phyloP scores from a whole-genome alignment of 2,888 invertebrate species.

The Chrysotoxum bicinctum region DNA sequence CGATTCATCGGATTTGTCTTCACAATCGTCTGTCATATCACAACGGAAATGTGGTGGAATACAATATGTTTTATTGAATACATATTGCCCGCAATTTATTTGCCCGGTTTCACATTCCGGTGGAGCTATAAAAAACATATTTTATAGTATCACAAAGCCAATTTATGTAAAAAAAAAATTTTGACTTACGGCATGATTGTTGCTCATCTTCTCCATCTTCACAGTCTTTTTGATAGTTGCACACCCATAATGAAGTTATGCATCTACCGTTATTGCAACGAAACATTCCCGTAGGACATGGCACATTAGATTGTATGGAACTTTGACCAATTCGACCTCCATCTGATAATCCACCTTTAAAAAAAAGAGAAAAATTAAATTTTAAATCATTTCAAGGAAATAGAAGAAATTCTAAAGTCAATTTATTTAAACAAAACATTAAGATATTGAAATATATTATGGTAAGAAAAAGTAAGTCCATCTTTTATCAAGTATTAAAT shows the following conservation, averaged over 20 bases:
- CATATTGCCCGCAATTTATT: slow-evolving; percentile 95
- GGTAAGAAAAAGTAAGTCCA: no score
- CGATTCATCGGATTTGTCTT: slow-evolving; percentile 96
- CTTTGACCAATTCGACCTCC: slow-evolving; percentile 77
- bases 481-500: no score
- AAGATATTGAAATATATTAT: no score
- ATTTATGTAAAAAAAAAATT: slow-evolving; percentile 81
- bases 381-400: not conserved
- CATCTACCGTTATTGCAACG: slow-evolving; percentile 93
- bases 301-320: slow-evolving; percentile 77
- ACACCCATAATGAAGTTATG: slow-evolving; percentile 92
- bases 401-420: no score
- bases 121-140: slow-evolving; percentile 86
- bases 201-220: slow-evolving; percentile 95
- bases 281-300: slow-evolving; percentile 90
- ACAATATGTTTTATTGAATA: slow-evolving; percentile 97
- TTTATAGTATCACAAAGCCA: no score
- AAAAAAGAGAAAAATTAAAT: not conserved
- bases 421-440: no score
- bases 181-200: slow-evolving; percentile 93
- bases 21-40: slow-evolving; percentile 97
- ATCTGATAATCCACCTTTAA: slow-evolving; percentile 70
- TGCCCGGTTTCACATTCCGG: slow-evolving; percentile 96
- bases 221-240: slow-evolving; percentile 97
- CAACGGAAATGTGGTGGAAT: slow-evolving; percentile 96